phyloP scores from a whole-genome alignment of 1,140 invertebrate genomes.

The Druon quercuslanigerum region DNA sequence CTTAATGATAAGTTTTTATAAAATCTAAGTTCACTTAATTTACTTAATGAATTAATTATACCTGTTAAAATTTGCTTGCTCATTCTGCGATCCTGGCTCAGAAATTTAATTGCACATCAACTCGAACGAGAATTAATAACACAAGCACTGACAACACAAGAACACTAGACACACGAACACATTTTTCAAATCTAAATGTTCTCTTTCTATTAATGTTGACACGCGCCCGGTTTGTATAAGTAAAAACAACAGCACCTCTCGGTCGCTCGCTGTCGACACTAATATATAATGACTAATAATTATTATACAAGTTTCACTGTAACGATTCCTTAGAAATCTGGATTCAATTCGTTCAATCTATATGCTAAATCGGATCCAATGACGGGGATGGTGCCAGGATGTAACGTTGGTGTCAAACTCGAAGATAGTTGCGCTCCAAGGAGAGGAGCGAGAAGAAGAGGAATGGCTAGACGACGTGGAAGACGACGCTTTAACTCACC shows the following conservation, averaged over 20 bases:
- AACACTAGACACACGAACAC: too few species aligned
- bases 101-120: too few species aligned
- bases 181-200: too few species aligned
- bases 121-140: too few species aligned
- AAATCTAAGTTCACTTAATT: too few species aligned
- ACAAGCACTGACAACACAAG: too few species aligned
- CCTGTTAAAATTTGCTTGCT: too few species aligned
- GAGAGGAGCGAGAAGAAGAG: neutral
- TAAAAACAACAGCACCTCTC: neutral
- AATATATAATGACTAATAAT: conserved; percentile 37
- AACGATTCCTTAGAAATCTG: conserved; percentile 54
- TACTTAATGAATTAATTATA: too few species aligned
- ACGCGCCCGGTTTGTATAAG: neutral
- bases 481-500: conserved; percentile 14
- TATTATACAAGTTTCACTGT: conserved; percentile 53
- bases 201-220: too few species aligned
- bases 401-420: neutral
- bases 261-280: conserved; percentile 7
- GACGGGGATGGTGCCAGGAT: neutral
- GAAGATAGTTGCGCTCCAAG: neutral
- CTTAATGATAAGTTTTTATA: too few species aligned
- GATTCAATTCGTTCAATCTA: conserved; percentile 31
- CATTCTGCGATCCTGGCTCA: too few species aligned
- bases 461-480: neutral
- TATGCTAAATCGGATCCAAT: conserved; percentile 31